phyloP scores from a whole-genome alignment of 2,797 vertebrate species.

The Strix occidentalis region DNA sequence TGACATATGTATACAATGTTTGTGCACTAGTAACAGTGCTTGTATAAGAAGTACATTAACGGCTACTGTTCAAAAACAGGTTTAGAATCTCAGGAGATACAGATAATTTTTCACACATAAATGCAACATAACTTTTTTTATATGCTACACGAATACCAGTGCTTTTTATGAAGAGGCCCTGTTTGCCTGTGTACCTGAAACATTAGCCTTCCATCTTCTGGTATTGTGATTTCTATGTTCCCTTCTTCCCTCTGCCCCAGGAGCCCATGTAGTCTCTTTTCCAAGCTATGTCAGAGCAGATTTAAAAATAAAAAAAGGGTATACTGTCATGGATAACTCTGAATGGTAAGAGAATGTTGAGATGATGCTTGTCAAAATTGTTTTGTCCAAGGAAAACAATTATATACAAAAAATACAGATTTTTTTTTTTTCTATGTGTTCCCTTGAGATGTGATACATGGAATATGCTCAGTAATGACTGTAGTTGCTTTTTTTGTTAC shows the following conservation, averaged over 20 bases:
- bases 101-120: neutral
- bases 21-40: neutral
- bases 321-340: neutral
- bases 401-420: neutral
- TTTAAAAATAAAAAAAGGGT: neutral
- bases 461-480: neutral
- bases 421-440: neutral
- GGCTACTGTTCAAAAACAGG: neutral
- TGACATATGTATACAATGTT: neutral
- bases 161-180: neutral
- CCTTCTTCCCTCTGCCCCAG: neutral
- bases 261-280: neutral
- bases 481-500: constrained; percentile 33
- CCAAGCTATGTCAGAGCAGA: neutral
- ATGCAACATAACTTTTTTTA: neutral
- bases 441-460: neutral
- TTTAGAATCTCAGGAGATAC: neutral
- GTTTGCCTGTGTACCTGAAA: neutral
- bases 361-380: neutral
- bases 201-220: neutral
- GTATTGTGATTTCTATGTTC: neutral
- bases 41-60: neutral
- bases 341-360: neutral
- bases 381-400: neutral
- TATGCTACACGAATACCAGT: neutral